Conservation (phyloP, 1,140 invertebrate species). For the Lamellibrachia luymesi region DNA sequence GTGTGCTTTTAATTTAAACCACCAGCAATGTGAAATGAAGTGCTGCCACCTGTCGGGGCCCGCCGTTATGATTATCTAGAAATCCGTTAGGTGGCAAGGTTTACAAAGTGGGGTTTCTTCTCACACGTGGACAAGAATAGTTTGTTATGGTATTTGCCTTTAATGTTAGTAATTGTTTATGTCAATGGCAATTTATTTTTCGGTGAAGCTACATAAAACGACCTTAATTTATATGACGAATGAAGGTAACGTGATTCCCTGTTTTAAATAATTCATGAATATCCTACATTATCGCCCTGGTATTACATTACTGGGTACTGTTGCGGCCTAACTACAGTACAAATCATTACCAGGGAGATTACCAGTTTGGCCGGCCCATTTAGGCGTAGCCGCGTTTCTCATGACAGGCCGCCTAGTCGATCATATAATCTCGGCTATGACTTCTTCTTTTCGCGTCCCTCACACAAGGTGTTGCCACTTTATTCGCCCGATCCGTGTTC, state of each 20-base stretch:
- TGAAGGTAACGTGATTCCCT: background rate
- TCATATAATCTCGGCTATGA: too few species aligned
- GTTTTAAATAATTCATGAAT: background rate
- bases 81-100: background rate
- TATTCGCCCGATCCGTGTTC: too few species aligned
- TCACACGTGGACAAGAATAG: background rate
- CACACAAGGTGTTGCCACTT: too few species aligned
- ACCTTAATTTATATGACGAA: background rate
- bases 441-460: too few species aligned
- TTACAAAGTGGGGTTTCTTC: background rate
- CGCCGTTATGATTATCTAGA: slow-evolving; percentile 60
- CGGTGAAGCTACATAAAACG: background rate
- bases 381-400: too few species aligned
- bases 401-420: too few species aligned
- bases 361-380: too few species aligned
- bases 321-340: too few species aligned
- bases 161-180: background rate
- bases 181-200: background rate
- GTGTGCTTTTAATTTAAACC: too few species aligned
- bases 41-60: background rate
- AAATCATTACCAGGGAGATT: too few species aligned
- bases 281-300: background rate
- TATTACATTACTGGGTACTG: background rate
- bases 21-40: background rate
- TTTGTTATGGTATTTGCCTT: background rate